Evolutionary conservation across 1,140 invertebrate species (phyloP).

Genomic region (Papilio aristodemus): DNA sequence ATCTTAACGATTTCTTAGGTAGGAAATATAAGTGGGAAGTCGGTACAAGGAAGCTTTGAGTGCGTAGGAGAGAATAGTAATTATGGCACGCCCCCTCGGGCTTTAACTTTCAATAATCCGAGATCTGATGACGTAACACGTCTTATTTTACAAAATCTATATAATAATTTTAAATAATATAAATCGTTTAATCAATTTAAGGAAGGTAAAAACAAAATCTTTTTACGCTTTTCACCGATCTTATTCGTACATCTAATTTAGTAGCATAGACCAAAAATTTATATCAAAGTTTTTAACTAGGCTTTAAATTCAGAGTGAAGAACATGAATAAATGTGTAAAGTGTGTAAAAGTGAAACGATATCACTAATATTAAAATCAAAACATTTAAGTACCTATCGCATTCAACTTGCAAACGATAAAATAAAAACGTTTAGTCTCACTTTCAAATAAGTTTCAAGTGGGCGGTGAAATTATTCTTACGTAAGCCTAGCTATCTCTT

Average conservation of each 20-base stretch:
- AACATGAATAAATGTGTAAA: too few relatives aligned
- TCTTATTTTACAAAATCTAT: not conserved
- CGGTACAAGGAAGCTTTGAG: not conserved
- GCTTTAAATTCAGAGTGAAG: too few relatives aligned
- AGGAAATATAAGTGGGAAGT: conserved; percentile 7
- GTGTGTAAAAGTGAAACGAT: too few relatives aligned
- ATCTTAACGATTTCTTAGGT: not conserved
- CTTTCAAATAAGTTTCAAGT: conserved; percentile 30
- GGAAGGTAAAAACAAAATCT: too few relatives aligned
- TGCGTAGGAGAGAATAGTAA: not conserved
- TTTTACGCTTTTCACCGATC: too few relatives aligned
- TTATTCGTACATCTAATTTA: too few relatives aligned
- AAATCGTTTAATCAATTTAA: too few relatives aligned
- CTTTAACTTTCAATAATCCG: conserved; percentile 18
- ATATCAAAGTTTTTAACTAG: too few relatives aligned
- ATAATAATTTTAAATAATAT: not conserved
- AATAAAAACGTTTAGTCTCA: conserved; percentile 13
- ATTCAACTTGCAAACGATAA: not conserved
- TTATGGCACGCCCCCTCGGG: conserved; percentile 2
- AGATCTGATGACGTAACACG: not conserved
- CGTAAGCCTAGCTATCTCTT: conserved; percentile 29
- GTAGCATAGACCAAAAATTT: too few relatives aligned
- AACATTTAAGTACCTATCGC: not conserved
- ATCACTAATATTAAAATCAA: not conserved
- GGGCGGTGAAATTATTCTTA: conserved; percentile 28